phyloP scores from a whole-genome alignment of 2,888 invertebrate genomes.

The Acanthosepion lycidas region DNA sequence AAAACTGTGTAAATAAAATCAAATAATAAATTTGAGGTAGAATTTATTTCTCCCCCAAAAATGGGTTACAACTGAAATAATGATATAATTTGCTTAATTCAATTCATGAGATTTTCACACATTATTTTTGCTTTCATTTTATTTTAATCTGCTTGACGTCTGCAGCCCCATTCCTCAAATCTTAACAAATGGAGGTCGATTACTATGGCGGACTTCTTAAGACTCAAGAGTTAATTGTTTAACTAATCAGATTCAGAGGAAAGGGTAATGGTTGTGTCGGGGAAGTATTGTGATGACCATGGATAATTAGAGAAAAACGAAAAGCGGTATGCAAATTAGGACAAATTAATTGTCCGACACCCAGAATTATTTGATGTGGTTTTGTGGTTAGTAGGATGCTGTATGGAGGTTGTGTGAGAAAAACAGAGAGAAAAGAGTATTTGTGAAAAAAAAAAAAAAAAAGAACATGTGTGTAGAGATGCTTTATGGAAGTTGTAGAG shows the following conservation, averaged over 20 bases:
- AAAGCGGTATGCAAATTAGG: not conserved
- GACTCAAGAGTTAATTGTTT: not conserved
- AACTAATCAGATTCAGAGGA: not conserved
- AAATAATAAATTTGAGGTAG: too few species aligned
- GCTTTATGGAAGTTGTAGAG: not conserved
- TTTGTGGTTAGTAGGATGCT: not conserved
- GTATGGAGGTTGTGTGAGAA: not conserved
- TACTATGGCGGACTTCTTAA: not conserved
- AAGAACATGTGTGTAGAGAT: not conserved
- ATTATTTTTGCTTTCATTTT: not conserved
- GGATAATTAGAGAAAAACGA: not conserved
- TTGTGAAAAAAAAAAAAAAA: not conserved
- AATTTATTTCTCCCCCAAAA: too few species aligned
- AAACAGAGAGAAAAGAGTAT: not conserved
- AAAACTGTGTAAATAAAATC: too few species aligned
- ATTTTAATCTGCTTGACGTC: not conserved
- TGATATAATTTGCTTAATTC: not conserved
- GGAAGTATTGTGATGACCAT: slow-evolving; percentile 33
- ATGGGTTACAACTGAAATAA: not conserved
- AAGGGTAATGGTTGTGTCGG: not conserved
- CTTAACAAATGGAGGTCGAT: not conserved
- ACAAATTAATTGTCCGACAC: not conserved
- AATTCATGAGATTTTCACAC: not conserved
- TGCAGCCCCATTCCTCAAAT: not conserved
- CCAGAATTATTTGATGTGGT: not conserved